A percentile compares a stretch with the other conserved stretches of the same genome.
Conservation (phyloP, 2,888 invertebrate genomes). For the Parthenolecanium corni region DNA sequence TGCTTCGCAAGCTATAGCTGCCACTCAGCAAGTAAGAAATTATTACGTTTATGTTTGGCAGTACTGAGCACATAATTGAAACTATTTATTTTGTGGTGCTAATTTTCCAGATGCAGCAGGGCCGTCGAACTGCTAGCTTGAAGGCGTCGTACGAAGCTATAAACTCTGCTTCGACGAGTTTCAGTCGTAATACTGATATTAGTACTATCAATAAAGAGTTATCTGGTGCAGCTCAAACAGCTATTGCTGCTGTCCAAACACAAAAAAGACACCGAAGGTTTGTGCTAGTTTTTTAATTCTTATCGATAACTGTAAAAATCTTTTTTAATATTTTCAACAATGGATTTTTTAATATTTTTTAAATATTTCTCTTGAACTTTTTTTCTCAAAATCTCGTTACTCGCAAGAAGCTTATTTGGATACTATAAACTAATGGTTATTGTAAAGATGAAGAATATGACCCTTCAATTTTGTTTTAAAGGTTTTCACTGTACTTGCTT, state of each 20-base stretch:
- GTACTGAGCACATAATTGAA: background rate
- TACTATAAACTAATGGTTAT: too few species aligned
- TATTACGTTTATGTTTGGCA: background rate
- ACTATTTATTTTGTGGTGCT: constrained; percentile 33
- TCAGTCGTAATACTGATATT: constrained; percentile 43
- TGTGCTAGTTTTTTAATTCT: background rate
- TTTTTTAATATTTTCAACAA: background rate
- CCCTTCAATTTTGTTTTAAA: too few species aligned
- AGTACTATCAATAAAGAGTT: constrained; percentile 59
- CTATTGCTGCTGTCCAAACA: constrained; percentile 55
- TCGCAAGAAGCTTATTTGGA: too few species aligned
- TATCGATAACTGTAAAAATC: background rate
- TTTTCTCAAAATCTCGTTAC: too few species aligned
- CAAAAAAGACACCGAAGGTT: constrained; percentile 41
- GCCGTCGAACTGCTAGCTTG: constrained; percentile 80
- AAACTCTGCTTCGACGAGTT: constrained; percentile 34
- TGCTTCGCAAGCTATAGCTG: constrained; percentile 90
- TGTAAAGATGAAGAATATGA: too few species aligned
- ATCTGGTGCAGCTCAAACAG: constrained; percentile 59
- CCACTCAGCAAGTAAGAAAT: constrained; percentile 68
- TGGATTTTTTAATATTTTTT: background rate
- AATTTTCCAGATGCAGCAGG: constrained; percentile 70
- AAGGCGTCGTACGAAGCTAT: constrained; percentile 93
- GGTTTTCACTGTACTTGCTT: too few species aligned
- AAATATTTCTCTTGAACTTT: too few species aligned